Percentiles rank a stretch among this genome's conserved stretches.
Conservation (phyloP, 1,140 invertebrate genomes). For the Hyles vespertilio region DNA sequence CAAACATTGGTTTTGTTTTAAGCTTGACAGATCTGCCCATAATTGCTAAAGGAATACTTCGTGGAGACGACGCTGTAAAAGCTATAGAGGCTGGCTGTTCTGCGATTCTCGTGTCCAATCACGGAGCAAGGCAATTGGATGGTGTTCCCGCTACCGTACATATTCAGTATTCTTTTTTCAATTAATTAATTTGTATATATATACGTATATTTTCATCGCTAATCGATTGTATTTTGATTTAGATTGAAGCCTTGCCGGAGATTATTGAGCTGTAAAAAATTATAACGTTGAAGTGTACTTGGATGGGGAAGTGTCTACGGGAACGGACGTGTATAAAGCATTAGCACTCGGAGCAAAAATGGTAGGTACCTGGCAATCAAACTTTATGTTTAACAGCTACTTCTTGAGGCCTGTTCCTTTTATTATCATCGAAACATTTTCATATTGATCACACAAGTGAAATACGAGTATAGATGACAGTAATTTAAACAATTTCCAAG, state of each 20-base stretch:
- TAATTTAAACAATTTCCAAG: too few relatives aligned
- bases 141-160: slow-evolving; percentile 86
- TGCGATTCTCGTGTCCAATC: slow-evolving; percentile 93
- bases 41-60: slow-evolving; percentile 93
- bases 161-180: neutral
- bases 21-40: slow-evolving; percentile 88
- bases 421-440: too few relatives aligned
- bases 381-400: too few relatives aligned
- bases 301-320: slow-evolving; percentile 91
- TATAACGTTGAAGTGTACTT: slow-evolving; percentile 88
- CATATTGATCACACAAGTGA: too few relatives aligned
- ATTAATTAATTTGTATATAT: too few relatives aligned
- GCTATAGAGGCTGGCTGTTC: slow-evolving; percentile 84
- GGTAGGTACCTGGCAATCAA: slow-evolving; percentile 59
- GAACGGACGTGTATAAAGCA: slow-evolving; percentile 94
- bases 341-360: slow-evolving; percentile 93
- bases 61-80: slow-evolving; percentile 88
- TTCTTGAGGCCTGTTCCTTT: too few relatives aligned
- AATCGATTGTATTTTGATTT: slow-evolving; percentile 23
- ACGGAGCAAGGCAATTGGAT: slow-evolving; percentile 93
- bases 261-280: slow-evolving; percentile 84
- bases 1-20: slow-evolving; percentile 24
- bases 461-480: too few relatives aligned
- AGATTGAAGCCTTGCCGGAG: slow-evolving; percentile 93
- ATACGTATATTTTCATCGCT: neutral